Conservation (phyloP, 1,140 invertebrate genomes). For the Ganaspis sp. region DNA sequence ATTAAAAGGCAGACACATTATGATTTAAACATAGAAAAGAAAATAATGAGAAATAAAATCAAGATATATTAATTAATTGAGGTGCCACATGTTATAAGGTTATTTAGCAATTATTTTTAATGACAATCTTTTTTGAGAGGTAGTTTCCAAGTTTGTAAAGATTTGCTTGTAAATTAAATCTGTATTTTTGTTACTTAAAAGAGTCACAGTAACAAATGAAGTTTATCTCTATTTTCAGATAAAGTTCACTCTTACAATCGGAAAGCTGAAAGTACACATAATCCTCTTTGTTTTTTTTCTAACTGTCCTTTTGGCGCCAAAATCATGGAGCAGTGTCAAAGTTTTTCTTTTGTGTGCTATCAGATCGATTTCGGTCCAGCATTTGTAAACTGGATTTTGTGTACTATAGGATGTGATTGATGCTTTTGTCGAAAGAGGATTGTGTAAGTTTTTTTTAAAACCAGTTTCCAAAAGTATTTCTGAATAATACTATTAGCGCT, state of each 20-base stretch:
- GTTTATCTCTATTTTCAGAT: constrained; percentile 1
- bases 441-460: not conserved
- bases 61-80: not conserved
- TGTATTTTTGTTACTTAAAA: not conserved
- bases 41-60: not conserved
- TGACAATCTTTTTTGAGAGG: no score
- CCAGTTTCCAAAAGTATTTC: not conserved
- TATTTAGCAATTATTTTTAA: no score
- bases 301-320: constrained; percentile 12
- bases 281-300: constrained; percentile 8
- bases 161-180: not conserved
- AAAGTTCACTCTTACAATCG: constrained; percentile 1
- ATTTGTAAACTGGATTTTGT: constrained; percentile 6
- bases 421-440: constrained; percentile 8
- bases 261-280: not conserved
- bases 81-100: no score
- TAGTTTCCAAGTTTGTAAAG: no score
- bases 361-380: not conserved
- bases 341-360: constrained; percentile 8
- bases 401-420: not conserved
- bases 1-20: no score
- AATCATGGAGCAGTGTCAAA: constrained; percentile 4
- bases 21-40: not conserved
- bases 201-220: constrained; percentile 5
- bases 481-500: not conserved